Evolutionary conservation across 1,140 invertebrate species (phyloP).

Genomic region (Zaprionus capensis): DNA sequence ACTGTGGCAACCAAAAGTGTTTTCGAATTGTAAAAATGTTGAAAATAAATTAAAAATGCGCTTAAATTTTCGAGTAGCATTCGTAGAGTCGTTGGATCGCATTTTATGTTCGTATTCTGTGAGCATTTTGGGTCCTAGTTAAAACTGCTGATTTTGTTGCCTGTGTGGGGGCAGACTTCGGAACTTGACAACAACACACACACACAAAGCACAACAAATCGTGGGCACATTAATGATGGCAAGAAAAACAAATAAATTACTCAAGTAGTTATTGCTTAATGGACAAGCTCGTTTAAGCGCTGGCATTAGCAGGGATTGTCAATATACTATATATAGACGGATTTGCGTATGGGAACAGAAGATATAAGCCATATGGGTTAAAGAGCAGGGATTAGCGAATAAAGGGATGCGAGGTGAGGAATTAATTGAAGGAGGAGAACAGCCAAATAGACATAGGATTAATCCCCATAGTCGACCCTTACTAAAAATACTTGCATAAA

Average conservation of each 20-base stretch:
- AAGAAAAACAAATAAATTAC: conserved; percentile 41
- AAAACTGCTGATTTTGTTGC: conserved; percentile 39
- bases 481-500: too few species aligned
- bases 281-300: conserved; percentile 14
- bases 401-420: background rate
- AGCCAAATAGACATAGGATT: background rate
- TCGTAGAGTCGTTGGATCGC: conserved; percentile 28
- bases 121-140: conserved; percentile 67
- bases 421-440: background rate
- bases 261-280: conserved; percentile 42
- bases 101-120: conserved; percentile 51
- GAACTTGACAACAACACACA: conserved; percentile 12
- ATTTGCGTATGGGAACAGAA: background rate
- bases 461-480: too few species aligned
- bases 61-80: conserved; percentile 65
- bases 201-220: conserved; percentile 19
- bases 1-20: conserved; percentile 5
- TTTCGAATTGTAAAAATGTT: conserved; percentile 77
- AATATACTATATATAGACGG: background rate
- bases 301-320: conserved; percentile 15
- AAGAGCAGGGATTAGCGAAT: background rate
- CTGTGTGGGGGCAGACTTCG: conserved; percentile 41
- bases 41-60: conserved; percentile 81
- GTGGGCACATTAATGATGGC: conserved; percentile 23
- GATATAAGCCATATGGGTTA: background rate